These are phyloP conservation scores for Mesembrinibis cayennensis DNA, from an alignment of 2,113 vertebrate genomes.

Conservation along the genomic window DNA sequence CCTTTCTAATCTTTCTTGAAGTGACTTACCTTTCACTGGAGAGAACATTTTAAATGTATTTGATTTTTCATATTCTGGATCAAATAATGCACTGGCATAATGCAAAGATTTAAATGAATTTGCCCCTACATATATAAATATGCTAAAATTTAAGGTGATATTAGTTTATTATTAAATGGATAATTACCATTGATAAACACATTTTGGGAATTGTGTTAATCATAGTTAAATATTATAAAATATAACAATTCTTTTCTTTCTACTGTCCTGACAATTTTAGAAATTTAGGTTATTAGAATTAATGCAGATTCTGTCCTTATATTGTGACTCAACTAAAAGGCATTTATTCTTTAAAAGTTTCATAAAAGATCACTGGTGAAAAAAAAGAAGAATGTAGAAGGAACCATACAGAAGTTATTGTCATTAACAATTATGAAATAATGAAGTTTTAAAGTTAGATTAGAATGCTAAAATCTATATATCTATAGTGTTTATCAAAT, in stretches of 20 bases:
- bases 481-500: neutral
- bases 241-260: neutral
- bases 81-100: neutral
- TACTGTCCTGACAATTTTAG: neutral
- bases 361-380: neutral
- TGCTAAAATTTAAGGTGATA: neutral
- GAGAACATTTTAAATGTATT: neutral
- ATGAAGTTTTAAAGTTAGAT: neutral
- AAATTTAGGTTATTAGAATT: neutral
- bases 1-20: neutral
- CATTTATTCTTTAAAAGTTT: neutral
- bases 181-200: neutral
- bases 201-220: neutral
- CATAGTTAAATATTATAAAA: neutral
- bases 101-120: neutral
- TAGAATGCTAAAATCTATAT: neutral
- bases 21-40: neutral
- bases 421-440: neutral
- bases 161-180: neutral
- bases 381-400: neutral
- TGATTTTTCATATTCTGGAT: neutral
- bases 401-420: neutral
- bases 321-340: neutral
- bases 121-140: neutral
- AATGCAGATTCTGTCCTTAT: neutral